Conservation (phyloP, 2,797 vertebrate species). For the Pempheris klunzingeri region DNA sequence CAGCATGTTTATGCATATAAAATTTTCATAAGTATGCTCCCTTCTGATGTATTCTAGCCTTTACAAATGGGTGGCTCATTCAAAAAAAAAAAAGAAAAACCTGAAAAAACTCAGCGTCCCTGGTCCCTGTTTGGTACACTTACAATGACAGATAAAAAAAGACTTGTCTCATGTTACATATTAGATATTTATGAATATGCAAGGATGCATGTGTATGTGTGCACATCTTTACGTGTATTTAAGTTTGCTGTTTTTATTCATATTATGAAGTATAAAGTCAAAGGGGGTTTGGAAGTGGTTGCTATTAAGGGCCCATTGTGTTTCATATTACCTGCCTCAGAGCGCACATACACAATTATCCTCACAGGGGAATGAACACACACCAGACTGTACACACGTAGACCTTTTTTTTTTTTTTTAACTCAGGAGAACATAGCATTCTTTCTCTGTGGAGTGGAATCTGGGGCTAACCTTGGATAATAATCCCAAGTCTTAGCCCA, state of each 20-base stretch:
- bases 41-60: constrained; percentile 26
- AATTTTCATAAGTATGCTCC: constrained; percentile 41
- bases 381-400: neutral
- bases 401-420: neutral
- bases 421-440: neutral
- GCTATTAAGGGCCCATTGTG: constrained; percentile 22
- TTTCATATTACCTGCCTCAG: constrained; percentile 33
- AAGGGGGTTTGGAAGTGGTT: constrained; percentile 8
- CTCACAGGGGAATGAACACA: constrained; percentile 7
- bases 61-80: constrained; percentile 20
- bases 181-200: constrained; percentile 13
- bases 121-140: constrained; percentile 12
- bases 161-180: neutral
- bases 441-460: neutral
- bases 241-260: too few species aligned
- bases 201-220: constrained; percentile 17
- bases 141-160: constrained; percentile 3
- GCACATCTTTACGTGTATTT: neutral
- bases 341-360: constrained; percentile 21
- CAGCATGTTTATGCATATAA: constrained; percentile 43
- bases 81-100: neutral
- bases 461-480: neutral
- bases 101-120: neutral
- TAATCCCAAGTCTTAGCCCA: neutral
- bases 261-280: constrained; percentile 19